A percentile compares a stretch with the other conserved stretches of the same genome.
phyloP scores from a whole-genome alignment of 1,140 invertebrate genomes.

The Stenopsyche tienmushanensis region DNA sequence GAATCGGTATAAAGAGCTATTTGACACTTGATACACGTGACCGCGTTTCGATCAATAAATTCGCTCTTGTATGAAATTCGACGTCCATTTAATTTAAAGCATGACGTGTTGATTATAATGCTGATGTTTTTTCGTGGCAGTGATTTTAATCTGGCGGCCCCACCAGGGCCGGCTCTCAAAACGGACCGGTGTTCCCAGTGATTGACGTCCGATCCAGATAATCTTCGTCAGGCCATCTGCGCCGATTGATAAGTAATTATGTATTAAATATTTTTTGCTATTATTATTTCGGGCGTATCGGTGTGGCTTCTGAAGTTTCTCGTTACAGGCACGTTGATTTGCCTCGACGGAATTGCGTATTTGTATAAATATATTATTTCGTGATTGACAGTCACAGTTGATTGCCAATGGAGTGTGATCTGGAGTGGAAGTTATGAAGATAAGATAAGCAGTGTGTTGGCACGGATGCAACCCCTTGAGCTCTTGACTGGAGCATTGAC shows the following conservation, averaged over 20 bases:
- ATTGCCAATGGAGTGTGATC: background rate
- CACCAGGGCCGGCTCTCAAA: background rate
- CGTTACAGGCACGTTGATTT: conserved; percentile 24
- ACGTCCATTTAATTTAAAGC: conserved; percentile 20
- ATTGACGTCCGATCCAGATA: conserved; percentile 18
- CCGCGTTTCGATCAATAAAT: too few relatives aligned
- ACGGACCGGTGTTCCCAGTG: background rate
- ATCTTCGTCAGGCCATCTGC: conserved; percentile 6
- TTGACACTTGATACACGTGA: too few relatives aligned
- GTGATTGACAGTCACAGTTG: background rate
- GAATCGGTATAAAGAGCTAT: too few relatives aligned
- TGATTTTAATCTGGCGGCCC: conserved; percentile 19
- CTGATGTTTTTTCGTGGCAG: conserved; percentile 21
- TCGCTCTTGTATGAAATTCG: too few relatives aligned
- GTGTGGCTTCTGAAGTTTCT: conserved; percentile 12
- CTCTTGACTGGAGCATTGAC: too few relatives aligned
- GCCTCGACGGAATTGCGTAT: background rate
- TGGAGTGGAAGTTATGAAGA: background rate
- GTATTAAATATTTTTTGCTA: conserved; percentile 4
- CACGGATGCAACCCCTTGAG: too few relatives aligned
- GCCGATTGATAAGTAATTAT: conserved; percentile 26
- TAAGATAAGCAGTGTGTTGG: background rate
- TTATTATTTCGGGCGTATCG: conserved; percentile 4
- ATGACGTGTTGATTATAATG: conserved; percentile 35
- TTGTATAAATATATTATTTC: background rate